These are phyloP conservation scores for Ophioninae sp. DNA, from an alignment of 2,888 invertebrate species.

Conservation along the genomic window DNA sequence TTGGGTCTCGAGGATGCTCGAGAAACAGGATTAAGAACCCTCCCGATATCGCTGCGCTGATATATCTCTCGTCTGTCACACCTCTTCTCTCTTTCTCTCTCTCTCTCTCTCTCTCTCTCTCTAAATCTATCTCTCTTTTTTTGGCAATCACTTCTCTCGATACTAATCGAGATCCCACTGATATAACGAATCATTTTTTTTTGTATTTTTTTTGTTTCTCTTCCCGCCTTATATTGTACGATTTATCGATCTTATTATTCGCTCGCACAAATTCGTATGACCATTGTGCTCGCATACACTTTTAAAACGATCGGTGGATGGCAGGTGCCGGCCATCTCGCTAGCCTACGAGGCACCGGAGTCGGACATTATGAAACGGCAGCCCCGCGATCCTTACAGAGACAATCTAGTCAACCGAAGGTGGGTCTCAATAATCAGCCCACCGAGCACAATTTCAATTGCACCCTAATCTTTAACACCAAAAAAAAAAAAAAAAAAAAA, in stretches of 20 bases:
- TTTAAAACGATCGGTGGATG: constrained; percentile 78
- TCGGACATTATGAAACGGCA: constrained; percentile 99
- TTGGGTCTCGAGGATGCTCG: not conserved
- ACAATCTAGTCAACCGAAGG: constrained; percentile 99
- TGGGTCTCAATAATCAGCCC: constrained; percentile 84
- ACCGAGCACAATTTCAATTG: constrained; percentile 71
- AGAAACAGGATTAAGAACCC: not conserved
- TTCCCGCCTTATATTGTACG: constrained; percentile 52
- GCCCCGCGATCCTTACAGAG: constrained; percentile 98
- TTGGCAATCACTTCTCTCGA: constrained; percentile 10
- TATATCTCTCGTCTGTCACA: constrained; percentile 36
- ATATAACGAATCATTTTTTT: constrained; percentile 23
- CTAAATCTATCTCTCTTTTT: not conserved
- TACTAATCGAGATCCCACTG: constrained; percentile 1
- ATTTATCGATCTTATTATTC: constrained; percentile 55
- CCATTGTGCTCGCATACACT: constrained; percentile 62
- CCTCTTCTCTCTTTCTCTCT: not conserved
- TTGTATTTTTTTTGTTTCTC: constrained; percentile 14
- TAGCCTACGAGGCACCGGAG: constrained; percentile 99
- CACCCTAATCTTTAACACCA: constrained; percentile 50
- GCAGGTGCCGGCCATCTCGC: constrained; percentile 98
- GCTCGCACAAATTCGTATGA: constrained; percentile 59
- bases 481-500: constrained; percentile 15
- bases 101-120: not conserved
- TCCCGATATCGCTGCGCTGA: constrained; percentile 18